These are phyloP conservation scores for Zaprionus lachaisei DNA, from an alignment of 1,140 invertebrate genomes.

Conservation along the genomic window DNA sequence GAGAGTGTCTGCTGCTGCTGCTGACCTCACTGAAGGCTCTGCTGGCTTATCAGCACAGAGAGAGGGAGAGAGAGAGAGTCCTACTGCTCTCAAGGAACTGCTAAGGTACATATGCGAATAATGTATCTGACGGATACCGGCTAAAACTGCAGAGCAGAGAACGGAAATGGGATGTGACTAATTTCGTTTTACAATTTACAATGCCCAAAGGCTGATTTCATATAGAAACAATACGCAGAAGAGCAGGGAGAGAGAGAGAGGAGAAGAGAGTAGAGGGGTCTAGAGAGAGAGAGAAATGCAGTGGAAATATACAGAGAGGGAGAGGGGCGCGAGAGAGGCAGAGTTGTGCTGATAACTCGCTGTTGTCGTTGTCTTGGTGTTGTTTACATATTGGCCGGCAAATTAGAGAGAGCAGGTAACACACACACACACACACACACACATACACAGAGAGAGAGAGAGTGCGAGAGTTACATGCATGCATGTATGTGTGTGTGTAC, in stretches of 20 bases:
- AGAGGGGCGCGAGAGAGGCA: slow-evolving; percentile 20
- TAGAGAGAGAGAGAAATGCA: slow-evolving; percentile 16
- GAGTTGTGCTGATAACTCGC: slow-evolving; percentile 63
- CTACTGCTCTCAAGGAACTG: not conserved
- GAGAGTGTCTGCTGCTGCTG: slow-evolving; percentile 2
- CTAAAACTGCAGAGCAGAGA: slow-evolving; percentile 4
- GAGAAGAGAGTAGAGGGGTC: not conserved
- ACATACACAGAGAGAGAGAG: slow-evolving; percentile 1
- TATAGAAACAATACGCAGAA: slow-evolving; percentile 46
- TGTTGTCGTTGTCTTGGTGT: slow-evolving; percentile 59
- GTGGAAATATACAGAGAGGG: not conserved
- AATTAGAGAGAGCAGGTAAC: slow-evolving; percentile 46
- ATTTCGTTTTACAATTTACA: slow-evolving; percentile 41
- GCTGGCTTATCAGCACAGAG: slow-evolving; percentile 25
- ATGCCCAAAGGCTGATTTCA: slow-evolving; percentile 15
- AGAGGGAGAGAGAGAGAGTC: too few species aligned
- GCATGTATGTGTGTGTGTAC: slow-evolving; percentile 11
- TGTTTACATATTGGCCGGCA: slow-evolving; percentile 79
- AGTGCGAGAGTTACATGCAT: not conserved
- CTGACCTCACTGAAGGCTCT: slow-evolving; percentile 33
- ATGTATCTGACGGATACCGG: slow-evolving; percentile 24
- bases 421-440: slow-evolving; percentile 23
- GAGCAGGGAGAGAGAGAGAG: slow-evolving; percentile 15
- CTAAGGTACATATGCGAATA: not conserved
- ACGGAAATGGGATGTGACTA: slow-evolving; percentile 35